phyloP scores from a whole-genome alignment of 2,113 vertebrate species.

The Tauraco erythrolophus region DNA sequence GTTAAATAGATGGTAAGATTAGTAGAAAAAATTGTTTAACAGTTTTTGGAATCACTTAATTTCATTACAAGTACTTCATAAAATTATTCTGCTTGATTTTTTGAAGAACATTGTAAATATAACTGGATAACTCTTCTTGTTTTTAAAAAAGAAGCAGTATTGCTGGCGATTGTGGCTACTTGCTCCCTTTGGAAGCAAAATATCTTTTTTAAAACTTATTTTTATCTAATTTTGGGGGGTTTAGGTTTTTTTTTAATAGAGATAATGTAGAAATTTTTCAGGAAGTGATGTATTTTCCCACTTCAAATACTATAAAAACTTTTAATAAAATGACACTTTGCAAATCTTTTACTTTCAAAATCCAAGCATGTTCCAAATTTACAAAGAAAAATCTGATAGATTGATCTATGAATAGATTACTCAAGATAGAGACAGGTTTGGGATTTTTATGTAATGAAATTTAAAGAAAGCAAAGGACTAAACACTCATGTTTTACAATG shows the following conservation, averaged over 20 bases:
- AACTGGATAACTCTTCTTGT: not conserved
- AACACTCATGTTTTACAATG: not conserved
- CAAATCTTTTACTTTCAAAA: not conserved
- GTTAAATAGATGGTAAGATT: not conserved
- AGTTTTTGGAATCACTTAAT: not conserved
- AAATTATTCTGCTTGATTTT: not conserved
- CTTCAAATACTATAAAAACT: not conserved
- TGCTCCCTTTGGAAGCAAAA: not conserved
- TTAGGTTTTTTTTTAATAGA: not conserved
- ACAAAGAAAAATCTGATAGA: not conserved
- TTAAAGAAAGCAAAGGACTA: not conserved
- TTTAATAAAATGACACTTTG: not conserved
- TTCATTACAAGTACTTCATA: not conserved
- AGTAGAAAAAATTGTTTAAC: not conserved
- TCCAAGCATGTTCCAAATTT: not conserved
- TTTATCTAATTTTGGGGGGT: rapidly evolving
- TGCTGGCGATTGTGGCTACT: not conserved
- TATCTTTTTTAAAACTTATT: not conserved
- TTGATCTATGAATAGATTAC: not conserved
- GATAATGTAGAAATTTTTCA: not conserved
- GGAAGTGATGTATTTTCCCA: not conserved
- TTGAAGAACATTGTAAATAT: not conserved
- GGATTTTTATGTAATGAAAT: not conserved
- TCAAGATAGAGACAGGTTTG: not conserved
- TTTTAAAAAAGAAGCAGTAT: not conserved